These are phyloP conservation scores for Drosophila dives DNA, from an alignment of 2,888 invertebrate genomes.

Conservation along the genomic window DNA sequence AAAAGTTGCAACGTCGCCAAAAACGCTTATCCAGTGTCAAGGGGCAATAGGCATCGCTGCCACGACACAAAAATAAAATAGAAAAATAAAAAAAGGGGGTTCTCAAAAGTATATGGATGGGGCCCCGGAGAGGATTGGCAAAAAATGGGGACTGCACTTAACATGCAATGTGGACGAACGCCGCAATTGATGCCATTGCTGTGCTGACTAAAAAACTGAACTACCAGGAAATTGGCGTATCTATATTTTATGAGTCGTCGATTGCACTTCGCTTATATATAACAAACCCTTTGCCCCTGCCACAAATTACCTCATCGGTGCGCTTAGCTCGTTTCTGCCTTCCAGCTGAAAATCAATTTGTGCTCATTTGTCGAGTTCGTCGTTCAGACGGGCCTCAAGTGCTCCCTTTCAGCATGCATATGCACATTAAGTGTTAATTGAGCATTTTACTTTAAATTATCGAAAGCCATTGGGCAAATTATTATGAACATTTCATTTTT, in stretches of 20 bases:
- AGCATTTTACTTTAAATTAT: conserved; percentile 4
- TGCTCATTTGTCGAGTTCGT: conserved; percentile 25
- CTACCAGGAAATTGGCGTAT: conserved; percentile 47
- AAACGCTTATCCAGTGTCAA: conserved; percentile 66
- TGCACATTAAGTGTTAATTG: conserved; percentile 17
- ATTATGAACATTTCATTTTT: background rate
- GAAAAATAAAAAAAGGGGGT: background rate
- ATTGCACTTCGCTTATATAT: conserved; percentile 40
- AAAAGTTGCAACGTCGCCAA: conserved; percentile 25
- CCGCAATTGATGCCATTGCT: conserved; percentile 30
- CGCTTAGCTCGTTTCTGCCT: background rate
- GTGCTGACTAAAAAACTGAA: conserved; percentile 25
- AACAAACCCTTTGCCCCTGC: background rate
- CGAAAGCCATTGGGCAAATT: background rate
- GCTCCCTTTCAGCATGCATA: conserved; percentile 14
- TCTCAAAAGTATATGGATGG: background rate
- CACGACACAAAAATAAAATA: conserved; percentile 1
- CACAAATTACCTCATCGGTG: conserved; percentile 1
- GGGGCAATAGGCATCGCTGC: conserved; percentile 35
- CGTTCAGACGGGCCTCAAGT: conserved; percentile 5
- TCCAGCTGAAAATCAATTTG: conserved; percentile 27
- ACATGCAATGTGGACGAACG: conserved; percentile 45
- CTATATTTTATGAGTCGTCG: conserved; percentile 71
- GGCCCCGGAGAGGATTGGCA: background rate
- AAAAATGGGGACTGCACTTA: conserved; percentile 25